Evolutionary conservation across 2,888 invertebrate species (phyloP).

Genomic region (Lepeophtheirus nordmannii): DNA sequence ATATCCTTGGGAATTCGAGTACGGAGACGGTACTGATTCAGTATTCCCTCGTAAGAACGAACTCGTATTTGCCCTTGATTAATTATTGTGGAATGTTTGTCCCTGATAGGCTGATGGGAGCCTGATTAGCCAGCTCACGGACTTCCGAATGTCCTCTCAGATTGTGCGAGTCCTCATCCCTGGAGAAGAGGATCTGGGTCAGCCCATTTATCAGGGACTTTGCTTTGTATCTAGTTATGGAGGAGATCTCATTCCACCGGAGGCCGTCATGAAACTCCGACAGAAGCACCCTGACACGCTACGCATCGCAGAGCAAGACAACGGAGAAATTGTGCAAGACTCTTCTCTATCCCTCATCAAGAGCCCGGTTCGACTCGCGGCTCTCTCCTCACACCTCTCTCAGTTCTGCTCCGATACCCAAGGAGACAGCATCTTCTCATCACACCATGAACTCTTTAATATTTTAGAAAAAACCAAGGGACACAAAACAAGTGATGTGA

Average conservation of each 20-base stretch:
- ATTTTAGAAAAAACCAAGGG: not conserved
- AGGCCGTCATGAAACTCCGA: constrained; percentile 20
- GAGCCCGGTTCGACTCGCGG: not conserved
- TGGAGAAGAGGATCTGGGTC: constrained; percentile 13
- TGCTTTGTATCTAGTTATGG: constrained; percentile 14
- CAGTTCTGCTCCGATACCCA: not conserved
- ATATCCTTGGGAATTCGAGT: constrained; percentile 17
- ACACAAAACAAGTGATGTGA: not conserved
- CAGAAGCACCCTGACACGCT: constrained; percentile 16
- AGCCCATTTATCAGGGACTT: constrained; percentile 3
- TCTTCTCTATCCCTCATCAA: not conserved
- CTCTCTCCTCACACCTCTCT: constrained; percentile 9
- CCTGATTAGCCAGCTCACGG: constrained; percentile 6
- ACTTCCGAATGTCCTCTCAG: constrained; percentile 14
- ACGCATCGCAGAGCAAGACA: constrained; percentile 17
- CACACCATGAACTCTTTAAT: constrained; percentile 11
- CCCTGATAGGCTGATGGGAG: constrained; percentile 12
- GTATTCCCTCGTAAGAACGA: not conserved
- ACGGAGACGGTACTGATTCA: constrained; percentile 14
- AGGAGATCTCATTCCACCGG: constrained; percentile 14
- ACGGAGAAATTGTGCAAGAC: constrained; percentile 11
- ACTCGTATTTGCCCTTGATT: no score
- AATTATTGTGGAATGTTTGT: no score
- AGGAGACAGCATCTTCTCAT: not conserved
- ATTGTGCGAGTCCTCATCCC: constrained; percentile 3